Evolutionary conservation across 2,888 invertebrate species (phyloP).

Genomic region (Lamellibrachia satsuma): DNA sequence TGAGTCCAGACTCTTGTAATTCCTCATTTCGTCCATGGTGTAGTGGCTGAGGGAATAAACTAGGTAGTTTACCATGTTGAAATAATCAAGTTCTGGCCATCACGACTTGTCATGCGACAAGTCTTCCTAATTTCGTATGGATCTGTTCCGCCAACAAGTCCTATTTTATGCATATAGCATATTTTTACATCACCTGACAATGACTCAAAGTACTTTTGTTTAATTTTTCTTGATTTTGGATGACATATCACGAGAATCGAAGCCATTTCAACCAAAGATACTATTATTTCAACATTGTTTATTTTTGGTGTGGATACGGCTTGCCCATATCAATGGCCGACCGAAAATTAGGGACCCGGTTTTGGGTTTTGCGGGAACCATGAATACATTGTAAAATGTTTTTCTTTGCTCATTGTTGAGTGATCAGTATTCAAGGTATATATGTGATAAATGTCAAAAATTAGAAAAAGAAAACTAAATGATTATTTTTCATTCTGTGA

Average conservation of each 20-base stretch:
- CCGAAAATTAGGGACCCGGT: neutral
- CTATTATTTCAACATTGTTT: neutral
- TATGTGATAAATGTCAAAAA: no score
- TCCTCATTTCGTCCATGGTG: conserved; percentile 30
- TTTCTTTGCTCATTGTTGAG: no score
- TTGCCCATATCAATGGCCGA: neutral
- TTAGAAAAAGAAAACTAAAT: no score
- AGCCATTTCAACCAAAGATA: neutral
- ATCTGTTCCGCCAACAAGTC: neutral
- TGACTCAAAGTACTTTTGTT: neutral
- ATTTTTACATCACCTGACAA: neutral
- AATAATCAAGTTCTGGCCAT: conserved; percentile 22
- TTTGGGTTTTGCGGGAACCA: neutral
- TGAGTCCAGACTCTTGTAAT: conserved; percentile 26
- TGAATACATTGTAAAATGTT: neutral
- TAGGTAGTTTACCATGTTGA: conserved; percentile 25
- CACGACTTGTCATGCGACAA: neutral
- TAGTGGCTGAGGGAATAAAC: conserved; percentile 30
- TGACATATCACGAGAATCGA: neutral
- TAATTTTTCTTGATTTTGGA: neutral
- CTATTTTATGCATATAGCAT: neutral
- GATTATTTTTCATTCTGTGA: no score
- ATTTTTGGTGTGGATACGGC: neutral
- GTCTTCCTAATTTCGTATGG: neutral
- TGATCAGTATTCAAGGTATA: no score